These are phyloP conservation scores for Pluvialis apricaria DNA, from an alignment of 2,113 vertebrate species.

Conservation along the genomic window DNA sequence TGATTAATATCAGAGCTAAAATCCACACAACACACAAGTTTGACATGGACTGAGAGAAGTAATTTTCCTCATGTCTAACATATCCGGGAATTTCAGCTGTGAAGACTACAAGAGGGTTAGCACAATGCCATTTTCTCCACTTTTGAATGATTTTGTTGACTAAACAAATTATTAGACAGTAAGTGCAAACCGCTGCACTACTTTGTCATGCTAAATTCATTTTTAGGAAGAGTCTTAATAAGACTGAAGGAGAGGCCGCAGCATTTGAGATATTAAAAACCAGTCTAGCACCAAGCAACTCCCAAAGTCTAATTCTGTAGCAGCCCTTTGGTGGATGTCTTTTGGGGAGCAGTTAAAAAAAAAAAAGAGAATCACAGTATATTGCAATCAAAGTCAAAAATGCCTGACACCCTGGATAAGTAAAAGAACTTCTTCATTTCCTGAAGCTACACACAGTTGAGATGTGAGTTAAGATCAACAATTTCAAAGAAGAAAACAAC, in stretches of 20 bases:
- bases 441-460: not conserved
- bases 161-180: not conserved
- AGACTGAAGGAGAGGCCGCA: slow-evolving; percentile 19
- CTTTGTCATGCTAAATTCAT: not conserved
- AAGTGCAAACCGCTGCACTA: not conserved
- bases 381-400: not conserved
- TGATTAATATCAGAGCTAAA: not conserved
- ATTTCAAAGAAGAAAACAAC: not conserved
- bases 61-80: not conserved
- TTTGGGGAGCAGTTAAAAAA: not conserved
- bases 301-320: not conserved
- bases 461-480: not conserved
- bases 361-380: not conserved
- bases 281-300: slow-evolving; percentile 49
- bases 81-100: not conserved
- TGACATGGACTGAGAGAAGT: not conserved
- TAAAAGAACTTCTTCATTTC: not conserved
- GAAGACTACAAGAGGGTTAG: not conserved
- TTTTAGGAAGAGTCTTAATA: not conserved
- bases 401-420: not conserved
- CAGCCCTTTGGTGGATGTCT: not conserved
- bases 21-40: not conserved
- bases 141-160: not conserved
- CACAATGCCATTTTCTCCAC: not conserved
- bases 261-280: slow-evolving; percentile 56